Percentiles rank a stretch among this genome's conserved stretches.
These are phyloP conservation scores for Turritopsis rubra DNA, from an alignment of 30 jellyfish, hydroid and myxozoan genomes.

Conservation along the genomic window DNA sequence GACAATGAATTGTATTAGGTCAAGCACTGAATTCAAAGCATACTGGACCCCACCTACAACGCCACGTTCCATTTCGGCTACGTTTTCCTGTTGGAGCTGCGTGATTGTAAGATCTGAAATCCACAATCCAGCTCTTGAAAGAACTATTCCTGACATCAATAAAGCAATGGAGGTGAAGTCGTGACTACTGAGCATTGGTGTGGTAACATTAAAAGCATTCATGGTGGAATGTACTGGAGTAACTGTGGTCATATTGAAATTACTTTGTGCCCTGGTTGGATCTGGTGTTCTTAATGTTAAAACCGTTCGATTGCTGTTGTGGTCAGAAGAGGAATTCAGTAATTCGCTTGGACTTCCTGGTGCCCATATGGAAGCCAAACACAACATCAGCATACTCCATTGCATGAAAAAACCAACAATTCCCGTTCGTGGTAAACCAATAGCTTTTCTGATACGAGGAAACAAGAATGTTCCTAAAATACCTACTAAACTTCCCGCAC, in stretches of 20 bases:
- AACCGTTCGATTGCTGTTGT: background rate
- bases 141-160: slow-evolving; percentile 74
- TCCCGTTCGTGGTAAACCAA: slow-evolving; percentile 82
- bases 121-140: slow-evolving; percentile 97
- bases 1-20: slow-evolving; percentile 70
- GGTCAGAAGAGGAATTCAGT: background rate
- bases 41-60: slow-evolving; percentile 92
- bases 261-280: background rate
- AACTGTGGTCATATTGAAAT: background rate
- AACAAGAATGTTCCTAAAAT: slow-evolving; percentile 76
- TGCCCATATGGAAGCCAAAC: slow-evolving; percentile 89
- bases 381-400: slow-evolving; percentile 66
- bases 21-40: slow-evolving; percentile 83
- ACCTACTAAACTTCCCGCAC: slow-evolving; percentile 72
- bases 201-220: background rate
- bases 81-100: slow-evolving; percentile 93
- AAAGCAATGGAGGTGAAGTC: slow-evolving; percentile 55
- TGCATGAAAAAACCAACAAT: slow-evolving; percentile 63
- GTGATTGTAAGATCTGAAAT: slow-evolving; percentile 93
- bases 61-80: slow-evolving; percentile 77
- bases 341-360: slow-evolving; percentile 96
- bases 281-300: background rate
- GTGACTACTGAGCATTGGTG: slow-evolving; percentile 34
- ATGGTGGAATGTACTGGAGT: background rate
- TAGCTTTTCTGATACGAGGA: slow-evolving; percentile 52